Evolutionary conservation across 2,888 invertebrate genomes (phyloP).

Genomic region (Microctonus hyperodae): DNA sequence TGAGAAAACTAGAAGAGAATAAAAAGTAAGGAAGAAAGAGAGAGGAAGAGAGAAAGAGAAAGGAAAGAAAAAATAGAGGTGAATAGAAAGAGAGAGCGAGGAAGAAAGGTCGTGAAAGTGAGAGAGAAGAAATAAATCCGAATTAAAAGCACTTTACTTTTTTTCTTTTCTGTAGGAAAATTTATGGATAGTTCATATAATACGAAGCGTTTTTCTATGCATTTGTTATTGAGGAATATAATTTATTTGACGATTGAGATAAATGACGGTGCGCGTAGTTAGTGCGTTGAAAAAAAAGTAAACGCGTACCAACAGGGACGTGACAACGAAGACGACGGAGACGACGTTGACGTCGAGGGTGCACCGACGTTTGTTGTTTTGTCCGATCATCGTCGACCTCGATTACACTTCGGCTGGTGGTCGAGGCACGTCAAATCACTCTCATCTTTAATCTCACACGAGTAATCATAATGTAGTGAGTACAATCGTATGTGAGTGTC

Average conservation of each 20-base stretch:
- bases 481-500: neutral
- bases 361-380: constrained; percentile 39
- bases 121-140: neutral
- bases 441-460: constrained; percentile 4
- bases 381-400: constrained; percentile 38
- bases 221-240: constrained; percentile 31
- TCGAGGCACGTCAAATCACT: neutral
- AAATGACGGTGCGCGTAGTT: constrained; percentile 45
- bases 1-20: constrained; percentile 26
- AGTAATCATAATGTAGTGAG: neutral
- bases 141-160: neutral
- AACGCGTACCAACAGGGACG: constrained; percentile 15
- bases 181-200: neutral
- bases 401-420: constrained; percentile 8
- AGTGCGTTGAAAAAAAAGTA: constrained; percentile 42
- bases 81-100: too few species aligned
- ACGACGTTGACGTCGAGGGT: constrained; percentile 39
- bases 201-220: too few species aligned
- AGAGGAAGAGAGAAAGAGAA: neutral
- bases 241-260: constrained; percentile 40
- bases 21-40: neutral
- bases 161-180: neutral
- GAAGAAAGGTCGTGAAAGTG: neutral
- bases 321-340: constrained; percentile 39
- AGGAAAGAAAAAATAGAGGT: neutral